A percentile compares a stretch with the other conserved stretches of the same genome.
These are phyloP conservation scores for Hippotragus niger DNA, from an alignment of 2,113 vertebrate genomes.

Conservation along the genomic window DNA sequence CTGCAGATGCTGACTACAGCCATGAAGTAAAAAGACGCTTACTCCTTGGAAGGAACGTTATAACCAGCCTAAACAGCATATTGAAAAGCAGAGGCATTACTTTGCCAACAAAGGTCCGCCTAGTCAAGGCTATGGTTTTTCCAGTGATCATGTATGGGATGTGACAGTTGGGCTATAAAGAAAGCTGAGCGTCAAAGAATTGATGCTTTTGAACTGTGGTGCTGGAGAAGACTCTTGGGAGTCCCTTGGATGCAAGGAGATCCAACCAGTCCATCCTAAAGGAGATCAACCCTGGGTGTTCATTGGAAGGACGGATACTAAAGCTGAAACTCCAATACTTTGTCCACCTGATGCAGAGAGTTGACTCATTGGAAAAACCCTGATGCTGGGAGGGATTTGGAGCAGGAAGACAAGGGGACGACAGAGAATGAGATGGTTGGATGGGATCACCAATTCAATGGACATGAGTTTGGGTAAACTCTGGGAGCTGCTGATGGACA, in stretches of 20 bases:
- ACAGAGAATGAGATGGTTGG: neutral
- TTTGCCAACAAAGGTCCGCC: rapidly evolving
- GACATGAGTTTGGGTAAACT: neutral
- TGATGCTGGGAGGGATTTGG: neutral
- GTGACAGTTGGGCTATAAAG: neutral
- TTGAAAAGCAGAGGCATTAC: neutral
- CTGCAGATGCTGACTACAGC: neutral
- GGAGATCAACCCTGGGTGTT: neutral
- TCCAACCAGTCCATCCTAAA: neutral
- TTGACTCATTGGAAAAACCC: neutral
- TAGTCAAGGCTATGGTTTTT: neutral
- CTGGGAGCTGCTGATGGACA: neutral
- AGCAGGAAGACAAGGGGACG: rapidly evolving
- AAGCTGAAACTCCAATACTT: neutral
- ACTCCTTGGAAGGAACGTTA: neutral
- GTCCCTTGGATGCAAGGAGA: neutral
- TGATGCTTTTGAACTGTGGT: neutral
- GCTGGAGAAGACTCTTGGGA: neutral
- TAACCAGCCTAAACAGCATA: neutral
- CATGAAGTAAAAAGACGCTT: neutral
- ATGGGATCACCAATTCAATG: neutral
- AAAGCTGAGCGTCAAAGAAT: rapidly evolving
- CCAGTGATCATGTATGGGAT: neutral
- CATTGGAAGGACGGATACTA: neutral
- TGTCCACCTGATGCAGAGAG: neutral